Conservation (phyloP, 2,888 invertebrate species). For the Polymixis flavicincta region DNA sequence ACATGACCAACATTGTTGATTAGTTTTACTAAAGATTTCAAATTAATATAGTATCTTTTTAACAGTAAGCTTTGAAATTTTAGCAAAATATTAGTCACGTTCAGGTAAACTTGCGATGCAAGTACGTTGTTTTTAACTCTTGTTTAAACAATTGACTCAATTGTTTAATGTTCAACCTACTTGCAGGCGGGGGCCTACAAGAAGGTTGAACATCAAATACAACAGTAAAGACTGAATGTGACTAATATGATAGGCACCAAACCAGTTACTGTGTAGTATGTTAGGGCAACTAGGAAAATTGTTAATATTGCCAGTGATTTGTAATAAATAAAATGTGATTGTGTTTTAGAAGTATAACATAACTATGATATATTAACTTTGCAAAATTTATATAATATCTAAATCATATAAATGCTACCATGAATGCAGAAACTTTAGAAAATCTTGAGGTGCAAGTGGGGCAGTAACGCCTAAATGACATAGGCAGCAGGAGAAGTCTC, state of each 20-base stretch:
- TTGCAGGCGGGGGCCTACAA: neutral
- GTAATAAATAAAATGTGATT: conserved; percentile 63
- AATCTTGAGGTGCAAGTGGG: neutral
- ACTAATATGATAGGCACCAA: conserved; percentile 68
- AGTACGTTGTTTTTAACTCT: conserved; percentile 28
- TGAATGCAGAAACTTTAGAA: conserved; percentile 27
- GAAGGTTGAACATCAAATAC: conserved; percentile 48
- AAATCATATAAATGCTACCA: conserved; percentile 22
- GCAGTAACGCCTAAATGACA: neutral
- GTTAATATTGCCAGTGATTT: conserved; percentile 72
- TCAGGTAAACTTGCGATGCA: conserved; percentile 27
- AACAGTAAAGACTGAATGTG: conserved; percentile 66
- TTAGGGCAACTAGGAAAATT: conserved; percentile 81
- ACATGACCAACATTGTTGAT: conserved; percentile 4
- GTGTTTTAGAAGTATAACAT: conserved; percentile 62
- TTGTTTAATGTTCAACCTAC: neutral
- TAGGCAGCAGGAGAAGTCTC: neutral
- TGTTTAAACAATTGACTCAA: conserved; percentile 1
- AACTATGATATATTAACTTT: conserved; percentile 49
- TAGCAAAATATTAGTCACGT: conserved; percentile 57
- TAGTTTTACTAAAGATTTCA: conserved; percentile 13
- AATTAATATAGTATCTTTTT: conserved; percentile 49
- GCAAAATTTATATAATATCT: conserved; percentile 51
- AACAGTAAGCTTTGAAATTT: conserved; percentile 65
- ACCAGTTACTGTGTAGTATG: conserved; percentile 72